These are phyloP conservation scores for Mesaphorura yosii DNA, from an alignment of 1,140 invertebrate genomes.

Conservation along the genomic window DNA sequence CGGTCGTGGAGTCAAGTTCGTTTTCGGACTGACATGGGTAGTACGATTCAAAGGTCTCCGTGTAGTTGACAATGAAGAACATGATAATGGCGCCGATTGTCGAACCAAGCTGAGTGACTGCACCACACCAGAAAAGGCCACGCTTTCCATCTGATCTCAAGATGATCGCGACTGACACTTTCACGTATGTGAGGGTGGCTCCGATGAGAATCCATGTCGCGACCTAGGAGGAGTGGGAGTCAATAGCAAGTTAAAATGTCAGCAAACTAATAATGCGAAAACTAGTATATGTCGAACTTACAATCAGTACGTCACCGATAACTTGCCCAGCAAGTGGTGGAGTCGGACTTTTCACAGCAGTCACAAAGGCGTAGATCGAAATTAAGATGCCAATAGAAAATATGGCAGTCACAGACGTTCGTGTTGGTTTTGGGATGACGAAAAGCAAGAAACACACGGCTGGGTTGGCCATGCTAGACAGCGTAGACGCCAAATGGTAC, in stretches of 20 bases:
- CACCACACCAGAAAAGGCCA: constrained; percentile 61
- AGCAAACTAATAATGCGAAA: background rate
- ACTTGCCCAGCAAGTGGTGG: constrained; percentile 52
- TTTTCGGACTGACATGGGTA: constrained; percentile 32
- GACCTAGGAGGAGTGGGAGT: too few relatives aligned
- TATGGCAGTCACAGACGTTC: constrained; percentile 45
- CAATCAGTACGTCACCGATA: constrained; percentile 53
- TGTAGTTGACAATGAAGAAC: constrained; percentile 62
- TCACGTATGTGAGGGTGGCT: constrained; percentile 63
- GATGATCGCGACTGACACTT: constrained; percentile 64
- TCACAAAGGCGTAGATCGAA: constrained; percentile 52
- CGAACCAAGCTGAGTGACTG: constrained; percentile 66
- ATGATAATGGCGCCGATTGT: constrained; percentile 58
- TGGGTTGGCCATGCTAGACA: constrained; percentile 71
- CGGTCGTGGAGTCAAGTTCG: too few relatives aligned
- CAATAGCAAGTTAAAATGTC: too few relatives aligned
- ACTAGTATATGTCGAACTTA: constrained; percentile 42
- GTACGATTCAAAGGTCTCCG: constrained; percentile 45
- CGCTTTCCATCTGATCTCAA: constrained; percentile 41
- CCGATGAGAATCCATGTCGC: constrained; percentile 54
- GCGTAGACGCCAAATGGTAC: constrained; percentile 68
- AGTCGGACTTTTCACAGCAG: constrained; percentile 59
- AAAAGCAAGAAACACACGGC: constrained; percentile 67
- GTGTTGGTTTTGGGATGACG: constrained; percentile 52
- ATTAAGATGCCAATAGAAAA: constrained; percentile 43